phyloP scores from a whole-genome alignment of 2,113 vertebrate species.

The Pardalotus punctatus region DNA sequence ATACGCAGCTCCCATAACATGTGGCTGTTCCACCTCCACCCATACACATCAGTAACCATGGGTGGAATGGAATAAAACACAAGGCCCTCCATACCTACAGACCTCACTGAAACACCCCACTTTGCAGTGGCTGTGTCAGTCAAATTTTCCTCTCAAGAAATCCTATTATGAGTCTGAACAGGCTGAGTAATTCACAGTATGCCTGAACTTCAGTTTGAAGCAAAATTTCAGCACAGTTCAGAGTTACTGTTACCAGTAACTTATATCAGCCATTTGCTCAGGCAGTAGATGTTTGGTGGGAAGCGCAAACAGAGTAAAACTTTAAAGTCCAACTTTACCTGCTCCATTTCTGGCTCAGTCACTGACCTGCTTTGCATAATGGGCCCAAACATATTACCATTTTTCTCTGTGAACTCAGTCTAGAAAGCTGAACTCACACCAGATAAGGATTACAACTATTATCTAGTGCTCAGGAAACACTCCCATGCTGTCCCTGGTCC shows the following conservation, averaged over 20 bases:
- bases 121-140: background rate
- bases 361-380: background rate
- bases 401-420: background rate
- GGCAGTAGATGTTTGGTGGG: background rate
- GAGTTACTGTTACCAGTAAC: background rate
- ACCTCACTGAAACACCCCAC: background rate
- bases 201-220: background rate
- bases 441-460: background rate
- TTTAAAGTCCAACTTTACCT: background rate
- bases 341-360: background rate
- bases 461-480: background rate
- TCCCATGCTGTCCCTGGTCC: background rate
- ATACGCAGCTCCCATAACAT: background rate
- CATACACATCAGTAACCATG: rapidly evolving
- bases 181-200: background rate
- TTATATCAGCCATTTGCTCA: background rate
- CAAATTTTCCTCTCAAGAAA: background rate
- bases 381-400: background rate
- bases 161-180: background rate
- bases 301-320: background rate
- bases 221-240: background rate
- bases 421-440: background rate
- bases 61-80: background rate
- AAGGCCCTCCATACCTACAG: background rate
- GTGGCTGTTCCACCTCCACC: background rate